Evolutionary conservation across 2,888 invertebrate genomes (phyloP).

Genomic region (Tenodera sinensis): DNA sequence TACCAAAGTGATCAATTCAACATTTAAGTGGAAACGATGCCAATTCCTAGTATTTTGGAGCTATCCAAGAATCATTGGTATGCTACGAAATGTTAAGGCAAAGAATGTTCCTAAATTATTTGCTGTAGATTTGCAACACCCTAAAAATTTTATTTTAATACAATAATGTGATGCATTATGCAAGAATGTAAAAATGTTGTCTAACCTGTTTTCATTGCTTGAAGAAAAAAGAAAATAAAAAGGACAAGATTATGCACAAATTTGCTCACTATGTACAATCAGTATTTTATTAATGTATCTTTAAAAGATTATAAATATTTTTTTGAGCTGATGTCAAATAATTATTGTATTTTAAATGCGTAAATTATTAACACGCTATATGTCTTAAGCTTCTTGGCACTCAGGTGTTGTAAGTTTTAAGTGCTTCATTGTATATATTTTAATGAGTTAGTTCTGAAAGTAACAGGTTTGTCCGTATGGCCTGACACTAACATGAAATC

Average conservation of each 20-base stretch:
- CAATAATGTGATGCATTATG: not conserved
- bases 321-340: constrained; percentile 3
- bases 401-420: not conserved
- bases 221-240: not conserved
- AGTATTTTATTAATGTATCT: constrained; percentile 2
- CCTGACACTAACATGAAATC: not conserved
- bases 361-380: not conserved
- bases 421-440: not conserved
- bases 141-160: not conserved
- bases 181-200: not conserved
- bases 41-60: no score
- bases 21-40: no score
- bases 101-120: not conserved
- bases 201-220: not conserved
- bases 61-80: no score
- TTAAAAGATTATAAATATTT: not conserved
- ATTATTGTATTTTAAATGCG: not conserved
- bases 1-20: no score
- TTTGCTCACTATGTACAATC: constrained; percentile 13
- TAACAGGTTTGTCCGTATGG: not conserved
- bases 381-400: not conserved
- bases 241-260: not conserved
- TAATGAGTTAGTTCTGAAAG: not conserved
- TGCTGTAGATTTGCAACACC: not conserved
- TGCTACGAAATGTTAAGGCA: no score